Evolutionary conservation across 64 coral and sea anemone genomes (phyloP), one percentile per base, ranked within the genome.

Genomic region (Montipora efflorescens): DNA sequence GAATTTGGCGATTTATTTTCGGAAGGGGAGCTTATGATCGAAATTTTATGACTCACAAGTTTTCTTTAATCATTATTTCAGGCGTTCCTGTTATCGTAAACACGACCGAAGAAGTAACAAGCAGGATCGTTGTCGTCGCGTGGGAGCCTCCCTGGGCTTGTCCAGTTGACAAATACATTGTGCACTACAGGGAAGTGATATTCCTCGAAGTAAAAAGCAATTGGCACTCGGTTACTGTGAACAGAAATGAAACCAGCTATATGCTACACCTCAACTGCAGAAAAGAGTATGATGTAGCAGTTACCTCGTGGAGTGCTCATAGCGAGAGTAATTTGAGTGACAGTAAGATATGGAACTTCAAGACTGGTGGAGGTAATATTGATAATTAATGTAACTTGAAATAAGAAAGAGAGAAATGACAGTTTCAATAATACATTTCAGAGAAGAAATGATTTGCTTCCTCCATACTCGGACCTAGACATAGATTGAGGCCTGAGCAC

Each of bases 181-280:
- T 82, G 14, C 28, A 82, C 57, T 82, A 82, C 79, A 82, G 79
- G 23, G 23, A 82, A 44, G 36, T 36, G 36, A 28, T 36, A 36
- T 36, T 0, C 36, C 36, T 36, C 2, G 3, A 55, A 2, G 47
- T 0, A 36, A 11, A 81, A 22, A 59, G 79, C 52, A 28, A 58
- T 4, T 81, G 79, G 79, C 8, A 10, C 79, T 81, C 79, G 8
- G 19, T 81, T 13, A 58, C 19, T 0, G 49, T 81, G 18, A 58
- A 81, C 79, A 23, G 79, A 57, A 59, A 58, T 23, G 19, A 0
- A 3, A 81, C 79, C 49, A 81, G 49, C 25, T 25, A n/a, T 10
- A 81, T 52, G 2, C 50, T 81, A 57, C 50, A 81, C n/a, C 52
- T 81, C 2, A 25, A 12, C 1, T 81, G 79, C 22, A 23, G 14